Percentiles rank a stretch among this genome's conserved stretches.
phyloP scores from a whole-genome alignment of 2,797 vertebrate genomes.

The Meriones psammophilus region DNA sequence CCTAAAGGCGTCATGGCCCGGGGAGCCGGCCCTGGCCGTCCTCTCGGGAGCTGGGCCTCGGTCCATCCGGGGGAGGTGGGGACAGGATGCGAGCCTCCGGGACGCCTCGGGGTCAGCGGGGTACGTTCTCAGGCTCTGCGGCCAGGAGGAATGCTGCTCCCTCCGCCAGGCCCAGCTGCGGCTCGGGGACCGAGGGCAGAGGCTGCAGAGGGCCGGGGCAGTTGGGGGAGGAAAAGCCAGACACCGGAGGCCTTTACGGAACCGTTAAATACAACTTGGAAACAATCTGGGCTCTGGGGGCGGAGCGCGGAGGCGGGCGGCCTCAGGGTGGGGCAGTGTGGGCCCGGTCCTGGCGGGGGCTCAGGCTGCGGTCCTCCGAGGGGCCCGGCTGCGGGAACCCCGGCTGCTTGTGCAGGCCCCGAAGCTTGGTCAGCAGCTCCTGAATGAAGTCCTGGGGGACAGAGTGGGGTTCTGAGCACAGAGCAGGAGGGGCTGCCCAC shows the following conservation, averaged over 20 bases:
- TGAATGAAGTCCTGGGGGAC: conserved; percentile 79
- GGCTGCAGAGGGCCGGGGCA: not conserved
- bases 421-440: conserved; percentile 83
- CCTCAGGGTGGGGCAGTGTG: conserved; percentile 14
- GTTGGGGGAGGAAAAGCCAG: conserved; percentile 52
- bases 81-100: conserved; percentile 58
- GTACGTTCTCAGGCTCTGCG: conserved; percentile 73
- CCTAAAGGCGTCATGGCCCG: not conserved
- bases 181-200: not conserved
- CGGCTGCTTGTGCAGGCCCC: conserved; percentile 83
- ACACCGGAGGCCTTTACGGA: conserved; percentile 56
- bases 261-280: conserved; percentile 81
- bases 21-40: not conserved
- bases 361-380: conserved; percentile 58
- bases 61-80: not conserved
- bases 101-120: conserved; percentile 31
- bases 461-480: conserved; percentile 13
- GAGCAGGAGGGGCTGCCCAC: not conserved
- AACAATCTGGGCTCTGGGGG: conserved; percentile 35
- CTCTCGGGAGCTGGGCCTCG: not conserved
- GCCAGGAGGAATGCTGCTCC: conserved; percentile 39
- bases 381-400: conserved; percentile 76
- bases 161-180: conserved; percentile 64
- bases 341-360: conserved; percentile 70
- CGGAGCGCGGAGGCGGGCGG: not conserved